These are phyloP conservation scores for Chouioia cunea DNA, from an alignment of 2,888 invertebrate species.

Conservation along the genomic window DNA sequence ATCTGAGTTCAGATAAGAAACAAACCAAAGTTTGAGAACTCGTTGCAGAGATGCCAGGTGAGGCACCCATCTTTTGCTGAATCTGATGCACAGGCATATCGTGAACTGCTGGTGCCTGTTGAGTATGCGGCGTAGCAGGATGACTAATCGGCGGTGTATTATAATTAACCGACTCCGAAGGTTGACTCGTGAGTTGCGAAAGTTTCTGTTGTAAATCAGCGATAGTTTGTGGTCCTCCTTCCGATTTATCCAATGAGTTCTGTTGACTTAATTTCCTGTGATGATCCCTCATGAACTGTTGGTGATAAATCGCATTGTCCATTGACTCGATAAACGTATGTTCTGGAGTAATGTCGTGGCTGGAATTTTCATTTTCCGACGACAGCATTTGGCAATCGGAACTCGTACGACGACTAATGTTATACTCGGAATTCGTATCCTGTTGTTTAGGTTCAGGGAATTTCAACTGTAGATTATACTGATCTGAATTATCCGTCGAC, in stretches of 20 bases:
- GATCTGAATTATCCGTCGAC: slow-evolving; percentile 50
- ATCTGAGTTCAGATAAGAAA: slow-evolving; percentile 8
- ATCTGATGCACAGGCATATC: slow-evolving; percentile 78
- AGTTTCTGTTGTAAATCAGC: slow-evolving; percentile 74
- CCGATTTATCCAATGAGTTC: slow-evolving; percentile 63
- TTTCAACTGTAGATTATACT: slow-evolving; percentile 58
- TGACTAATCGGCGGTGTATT: slow-evolving; percentile 71
- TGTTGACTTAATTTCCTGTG: slow-evolving; percentile 65
- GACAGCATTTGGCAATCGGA: slow-evolving; percentile 62
- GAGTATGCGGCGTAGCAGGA: slow-evolving; percentile 76
- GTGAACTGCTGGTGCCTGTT: slow-evolving; percentile 71
- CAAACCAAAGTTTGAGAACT: slow-evolving; percentile 54
- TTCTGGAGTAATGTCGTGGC: slow-evolving; percentile 65
- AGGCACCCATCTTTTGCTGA: slow-evolving; percentile 76
- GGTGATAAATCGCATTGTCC: slow-evolving; percentile 53
- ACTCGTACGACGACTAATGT: slow-evolving; percentile 60
- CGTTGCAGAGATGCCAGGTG: slow-evolving; percentile 61
- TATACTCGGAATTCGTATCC: slow-evolving; percentile 54
- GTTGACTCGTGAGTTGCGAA: slow-evolving; percentile 71
- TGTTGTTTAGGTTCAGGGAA: slow-evolving; percentile 59
- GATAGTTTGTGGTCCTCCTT: slow-evolving; percentile 68
- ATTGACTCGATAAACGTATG: slow-evolving; percentile 63
- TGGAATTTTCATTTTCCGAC: slow-evolving; percentile 63
- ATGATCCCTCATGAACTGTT: slow-evolving; percentile 56
- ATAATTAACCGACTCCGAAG: slow-evolving; percentile 66